Percentiles rank a stretch among this genome's conserved stretches.
phyloP scores from a whole-genome alignment of 2,797 vertebrate species.

The Notamacropus eugenii region DNA sequence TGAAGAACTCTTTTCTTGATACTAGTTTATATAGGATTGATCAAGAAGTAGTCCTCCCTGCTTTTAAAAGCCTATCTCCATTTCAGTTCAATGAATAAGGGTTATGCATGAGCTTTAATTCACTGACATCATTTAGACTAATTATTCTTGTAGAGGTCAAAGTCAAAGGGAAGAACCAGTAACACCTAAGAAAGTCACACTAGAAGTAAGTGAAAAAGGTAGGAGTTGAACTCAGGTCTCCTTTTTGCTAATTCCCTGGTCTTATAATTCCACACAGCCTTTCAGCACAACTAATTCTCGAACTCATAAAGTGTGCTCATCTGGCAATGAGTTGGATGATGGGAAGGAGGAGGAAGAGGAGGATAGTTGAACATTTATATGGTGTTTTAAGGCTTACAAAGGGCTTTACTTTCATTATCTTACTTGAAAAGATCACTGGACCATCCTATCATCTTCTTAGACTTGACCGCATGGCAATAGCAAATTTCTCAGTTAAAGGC shows the following conservation, averaged over 20 bases:
- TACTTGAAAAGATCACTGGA: background rate
- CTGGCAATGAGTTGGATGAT: slow-evolving; percentile 42
- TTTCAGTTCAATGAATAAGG: background rate
- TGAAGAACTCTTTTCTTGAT: background rate
- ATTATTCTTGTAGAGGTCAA: background rate
- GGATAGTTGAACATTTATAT: background rate
- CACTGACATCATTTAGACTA: background rate
- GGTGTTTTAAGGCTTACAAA: background rate
- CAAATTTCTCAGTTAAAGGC: background rate
- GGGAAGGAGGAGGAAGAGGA: background rate
- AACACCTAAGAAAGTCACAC: background rate
- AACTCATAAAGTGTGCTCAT: slow-evolving; percentile 53
- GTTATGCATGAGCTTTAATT: background rate
- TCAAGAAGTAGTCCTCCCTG: background rate
- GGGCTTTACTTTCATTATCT: background rate
- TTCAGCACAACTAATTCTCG: background rate
- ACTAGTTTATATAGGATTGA: background rate
- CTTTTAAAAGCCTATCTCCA: background rate
- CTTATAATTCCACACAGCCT: background rate
- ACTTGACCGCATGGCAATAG: background rate
- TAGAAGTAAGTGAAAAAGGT: background rate
- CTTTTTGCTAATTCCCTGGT: background rate
- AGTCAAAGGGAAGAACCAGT: background rate
- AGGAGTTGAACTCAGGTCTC: background rate
- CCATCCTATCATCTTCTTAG: slow-evolving; percentile 20